A percentile compares a stretch with the other conserved stretches of the same genome.
Conservation (phyloP, 2,113 vertebrate species). For the Muntiacus muntjak region DNA sequence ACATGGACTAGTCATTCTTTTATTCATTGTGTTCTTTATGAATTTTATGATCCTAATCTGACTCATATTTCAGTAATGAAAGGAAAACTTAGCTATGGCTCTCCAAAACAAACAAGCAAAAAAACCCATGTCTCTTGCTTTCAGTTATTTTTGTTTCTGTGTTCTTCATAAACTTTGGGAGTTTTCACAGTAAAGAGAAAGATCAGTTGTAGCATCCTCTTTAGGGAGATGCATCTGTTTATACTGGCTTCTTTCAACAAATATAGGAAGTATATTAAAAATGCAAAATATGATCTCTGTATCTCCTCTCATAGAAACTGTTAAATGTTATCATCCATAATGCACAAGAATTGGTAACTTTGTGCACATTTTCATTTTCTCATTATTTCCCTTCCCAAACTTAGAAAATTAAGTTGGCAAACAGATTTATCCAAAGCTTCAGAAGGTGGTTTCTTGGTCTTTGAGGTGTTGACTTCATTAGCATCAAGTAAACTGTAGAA, state of each 20-base stretch:
- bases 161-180: conserved; percentile 8
- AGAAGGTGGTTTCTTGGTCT: not conserved
- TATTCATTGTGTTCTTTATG: not conserved
- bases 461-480: not conserved
- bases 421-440: conserved; percentile 54
- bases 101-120: not conserved
- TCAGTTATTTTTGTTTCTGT: conserved; percentile 22
- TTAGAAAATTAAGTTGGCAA: conserved; percentile 47
- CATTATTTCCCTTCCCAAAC: conserved; percentile 57
- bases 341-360: conserved; percentile 37
- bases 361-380: conserved; percentile 43
- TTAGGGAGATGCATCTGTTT: conserved; percentile 49
- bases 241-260: conserved; percentile 14
- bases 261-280: conserved; percentile 60
- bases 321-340: conserved; percentile 52
- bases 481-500: not conserved
- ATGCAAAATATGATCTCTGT: conserved; percentile 34
- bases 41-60: not conserved
- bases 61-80: conserved; percentile 4
- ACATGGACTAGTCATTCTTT: not conserved
- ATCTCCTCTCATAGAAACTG: conserved; percentile 40
- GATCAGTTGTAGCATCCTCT: not conserved
- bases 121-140: not conserved
- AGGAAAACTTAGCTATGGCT: not conserved
- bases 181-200: conserved; percentile 13